phyloP scores from a whole-genome alignment of 2,888 invertebrate species.

The Synanthedon tipuliformis region DNA sequence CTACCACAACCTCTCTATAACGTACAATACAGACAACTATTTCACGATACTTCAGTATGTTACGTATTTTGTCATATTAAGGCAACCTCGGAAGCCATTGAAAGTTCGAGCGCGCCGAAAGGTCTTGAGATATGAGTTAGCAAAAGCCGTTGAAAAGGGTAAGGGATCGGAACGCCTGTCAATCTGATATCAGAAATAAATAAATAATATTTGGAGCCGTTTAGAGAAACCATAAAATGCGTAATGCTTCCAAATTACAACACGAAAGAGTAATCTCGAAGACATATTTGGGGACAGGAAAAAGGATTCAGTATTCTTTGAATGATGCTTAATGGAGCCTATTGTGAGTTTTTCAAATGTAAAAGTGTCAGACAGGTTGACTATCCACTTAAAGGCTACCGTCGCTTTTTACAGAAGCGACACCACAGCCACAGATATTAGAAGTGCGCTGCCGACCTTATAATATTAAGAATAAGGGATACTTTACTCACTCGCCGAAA shows the following conservation, averaged over 20 bases:
- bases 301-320: too few relatives aligned
- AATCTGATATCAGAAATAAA: conserved; percentile 28
- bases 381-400: too few relatives aligned
- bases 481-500: too few relatives aligned
- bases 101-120: conserved; percentile 8
- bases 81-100: conserved; percentile 1
- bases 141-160: conserved; percentile 24
- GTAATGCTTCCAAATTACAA: background rate
- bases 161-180: conserved; percentile 13
- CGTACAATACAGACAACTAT: background rate
- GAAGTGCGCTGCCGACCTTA: too few relatives aligned
- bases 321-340: too few relatives aligned
- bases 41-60: background rate
- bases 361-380: too few relatives aligned
- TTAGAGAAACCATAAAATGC: background rate
- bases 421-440: too few relatives aligned
- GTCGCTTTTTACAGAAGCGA: too few relatives aligned
- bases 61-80: background rate
- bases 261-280: too few relatives aligned
- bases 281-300: too few relatives aligned
- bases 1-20: background rate
- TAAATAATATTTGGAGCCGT: conserved; percentile 9
- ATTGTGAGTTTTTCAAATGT: too few relatives aligned
- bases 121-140: conserved; percentile 15
- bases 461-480: too few relatives aligned